These are phyloP conservation scores for Drymonia ruficornis DNA, from an alignment of 2,888 invertebrate genomes.

Conservation along the genomic window DNA sequence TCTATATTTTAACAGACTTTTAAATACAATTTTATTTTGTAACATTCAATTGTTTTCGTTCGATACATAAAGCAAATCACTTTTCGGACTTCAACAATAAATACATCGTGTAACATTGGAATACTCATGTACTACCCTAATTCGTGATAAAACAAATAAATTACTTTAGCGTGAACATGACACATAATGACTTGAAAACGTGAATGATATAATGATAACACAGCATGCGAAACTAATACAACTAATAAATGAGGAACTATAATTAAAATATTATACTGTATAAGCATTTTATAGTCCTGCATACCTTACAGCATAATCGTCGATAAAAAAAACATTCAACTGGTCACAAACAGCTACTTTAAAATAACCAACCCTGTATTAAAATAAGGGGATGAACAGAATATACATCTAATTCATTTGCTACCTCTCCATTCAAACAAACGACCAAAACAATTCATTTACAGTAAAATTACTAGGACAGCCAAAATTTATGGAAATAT, in stretches of 20 bases:
- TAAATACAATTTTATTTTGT: slow-evolving; percentile 76
- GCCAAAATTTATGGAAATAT: slow-evolving; percentile 36
- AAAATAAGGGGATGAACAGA: slow-evolving; percentile 28
- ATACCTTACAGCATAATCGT: slow-evolving; percentile 25
- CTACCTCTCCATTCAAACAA: slow-evolving; percentile 31
- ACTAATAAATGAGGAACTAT: slow-evolving; percentile 62
- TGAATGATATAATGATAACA: slow-evolving; percentile 49
- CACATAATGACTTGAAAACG: slow-evolving; percentile 69
- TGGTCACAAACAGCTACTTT: slow-evolving; percentile 19
- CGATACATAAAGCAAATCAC: slow-evolving; percentile 65
- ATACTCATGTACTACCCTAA: slow-evolving; percentile 61
- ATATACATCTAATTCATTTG: slow-evolving; percentile 35
- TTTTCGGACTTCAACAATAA: slow-evolving; percentile 72
- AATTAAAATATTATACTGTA: slow-evolving; percentile 37
- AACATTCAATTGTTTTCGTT: slow-evolving; percentile 72
- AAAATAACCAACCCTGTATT: slow-evolving; percentile 30
- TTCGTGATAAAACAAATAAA: slow-evolving; percentile 59
- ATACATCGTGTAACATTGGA: slow-evolving; percentile 74
- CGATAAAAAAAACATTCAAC: slow-evolving; percentile 30
- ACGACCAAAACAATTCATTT: slow-evolving; percentile 28
- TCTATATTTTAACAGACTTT: slow-evolving; percentile 81
- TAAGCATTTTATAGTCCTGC: slow-evolving; percentile 31
- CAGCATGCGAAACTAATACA: slow-evolving; percentile 54
- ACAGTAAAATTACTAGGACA: slow-evolving; percentile 35
- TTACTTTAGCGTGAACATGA: slow-evolving; percentile 62